These are phyloP conservation scores for Sipha flava DNA, from an alignment of 1,140 invertebrate genomes.

Conservation along the genomic window DNA sequence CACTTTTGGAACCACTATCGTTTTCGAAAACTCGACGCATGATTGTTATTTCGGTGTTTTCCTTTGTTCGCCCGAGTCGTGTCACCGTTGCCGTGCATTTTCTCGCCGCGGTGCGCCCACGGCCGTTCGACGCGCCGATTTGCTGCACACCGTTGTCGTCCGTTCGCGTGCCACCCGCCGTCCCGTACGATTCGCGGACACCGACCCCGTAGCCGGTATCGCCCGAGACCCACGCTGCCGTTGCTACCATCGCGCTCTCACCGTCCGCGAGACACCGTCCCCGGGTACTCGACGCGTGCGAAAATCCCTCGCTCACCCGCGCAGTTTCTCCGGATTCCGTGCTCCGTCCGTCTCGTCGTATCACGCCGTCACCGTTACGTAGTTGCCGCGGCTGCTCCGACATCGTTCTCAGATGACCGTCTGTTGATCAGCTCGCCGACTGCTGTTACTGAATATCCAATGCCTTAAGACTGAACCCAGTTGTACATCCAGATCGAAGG, in stretches of 20 bases:
- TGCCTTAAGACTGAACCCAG: not conserved
- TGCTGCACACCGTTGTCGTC: too few species aligned
- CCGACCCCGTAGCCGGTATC: not conserved
- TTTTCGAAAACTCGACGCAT: slow-evolving; percentile 28
- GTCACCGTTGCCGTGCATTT: not conserved
- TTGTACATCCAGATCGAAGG: not conserved
- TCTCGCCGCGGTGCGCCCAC: not conserved
- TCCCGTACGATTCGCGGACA: not conserved
- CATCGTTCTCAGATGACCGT: too few species aligned
- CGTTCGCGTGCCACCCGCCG: not conserved
- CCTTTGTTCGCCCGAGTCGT: slow-evolving; percentile 9
- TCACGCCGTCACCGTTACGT: too few species aligned
- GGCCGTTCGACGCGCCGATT: not conserved
- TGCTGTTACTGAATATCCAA: not conserved
- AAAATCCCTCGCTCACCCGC: too few species aligned
- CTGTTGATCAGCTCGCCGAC: too few species aligned
- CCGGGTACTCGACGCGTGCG: not conserved
- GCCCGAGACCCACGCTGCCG: not conserved
- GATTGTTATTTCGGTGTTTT: slow-evolving; percentile 30
- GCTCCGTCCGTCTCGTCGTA: too few species aligned
- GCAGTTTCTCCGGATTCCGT: too few species aligned
- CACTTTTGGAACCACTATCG: slow-evolving; percentile 29
- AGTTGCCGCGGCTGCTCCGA: too few species aligned
- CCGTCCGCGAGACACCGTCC: not conserved
- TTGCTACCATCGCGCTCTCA: not conserved